Percentiles rank a stretch among this genome's conserved stretches.
Conservation (phyloP, 2,113 vertebrate species). For the Sebastes schlegelii region DNA sequence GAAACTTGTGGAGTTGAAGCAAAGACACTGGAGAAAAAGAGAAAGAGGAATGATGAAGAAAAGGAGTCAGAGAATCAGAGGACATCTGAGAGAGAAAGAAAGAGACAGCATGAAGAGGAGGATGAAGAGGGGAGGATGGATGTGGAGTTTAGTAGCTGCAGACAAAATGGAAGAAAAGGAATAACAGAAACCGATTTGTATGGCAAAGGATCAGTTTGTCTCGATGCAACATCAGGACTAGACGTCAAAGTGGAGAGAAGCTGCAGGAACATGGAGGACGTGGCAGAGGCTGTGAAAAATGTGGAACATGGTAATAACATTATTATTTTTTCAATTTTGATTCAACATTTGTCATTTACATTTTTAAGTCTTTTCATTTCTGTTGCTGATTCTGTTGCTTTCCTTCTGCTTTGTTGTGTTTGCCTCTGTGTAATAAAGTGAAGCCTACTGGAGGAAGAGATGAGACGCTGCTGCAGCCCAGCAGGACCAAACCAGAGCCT, state of each 20-base stretch:
- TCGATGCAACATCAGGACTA: background rate
- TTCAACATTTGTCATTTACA: background rate
- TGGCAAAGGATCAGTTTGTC: background rate
- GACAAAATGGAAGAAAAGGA: background rate
- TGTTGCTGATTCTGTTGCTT: background rate
- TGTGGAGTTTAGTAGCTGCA: background rate
- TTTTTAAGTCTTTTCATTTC: background rate
- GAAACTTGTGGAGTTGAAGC: background rate
- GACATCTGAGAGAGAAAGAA: conserved; percentile 34
- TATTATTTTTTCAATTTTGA: background rate
- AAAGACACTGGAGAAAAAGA: conserved; percentile 3
- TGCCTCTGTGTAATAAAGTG: conserved; percentile 12
- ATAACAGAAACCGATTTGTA: background rate
- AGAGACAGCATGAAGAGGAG: conserved; percentile 31
- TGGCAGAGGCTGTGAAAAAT: background rate
- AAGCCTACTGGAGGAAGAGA: background rate
- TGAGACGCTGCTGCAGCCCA: background rate
- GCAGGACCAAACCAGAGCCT: background rate
- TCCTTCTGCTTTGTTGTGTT: background rate
- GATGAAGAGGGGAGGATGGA: too few species aligned
- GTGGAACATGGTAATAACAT: conserved; percentile 32
- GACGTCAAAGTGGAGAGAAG: conserved; percentile 3
- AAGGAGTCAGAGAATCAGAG: background rate
- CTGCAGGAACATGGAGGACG: background rate
- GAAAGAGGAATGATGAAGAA: conserved; percentile 12